Evolutionary conservation across 1,140 invertebrate species (phyloP).

Genomic region (Aphidius ervi): DNA sequence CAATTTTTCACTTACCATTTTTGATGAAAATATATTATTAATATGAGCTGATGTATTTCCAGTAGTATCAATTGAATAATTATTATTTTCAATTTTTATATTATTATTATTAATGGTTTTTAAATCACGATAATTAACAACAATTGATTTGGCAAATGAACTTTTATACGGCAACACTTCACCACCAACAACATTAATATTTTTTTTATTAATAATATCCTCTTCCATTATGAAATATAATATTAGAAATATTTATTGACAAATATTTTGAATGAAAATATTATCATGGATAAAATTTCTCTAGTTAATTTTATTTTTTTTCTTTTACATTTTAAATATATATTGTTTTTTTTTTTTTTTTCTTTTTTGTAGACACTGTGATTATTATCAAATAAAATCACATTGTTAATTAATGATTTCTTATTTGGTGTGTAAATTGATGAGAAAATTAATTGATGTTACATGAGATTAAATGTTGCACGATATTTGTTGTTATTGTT

Average conservation of each 20-base stretch:
- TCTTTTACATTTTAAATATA: background rate
- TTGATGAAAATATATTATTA: too few species aligned
- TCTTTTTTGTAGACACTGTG: too few species aligned
- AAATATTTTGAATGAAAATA: background rate
- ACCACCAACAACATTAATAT: constrained; percentile 48
- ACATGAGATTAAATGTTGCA: too few species aligned
- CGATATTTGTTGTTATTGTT: too few species aligned
- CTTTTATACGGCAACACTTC: constrained; percentile 49
- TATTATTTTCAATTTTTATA: constrained; percentile 33
- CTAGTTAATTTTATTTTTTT: background rate
- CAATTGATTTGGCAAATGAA: constrained; percentile 49
- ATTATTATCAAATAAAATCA: too few species aligned
- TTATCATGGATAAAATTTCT: background rate
- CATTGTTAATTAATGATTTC: too few species aligned
- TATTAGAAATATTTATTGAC: background rate
- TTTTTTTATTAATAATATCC: constrained; percentile 18
- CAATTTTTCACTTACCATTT: too few species aligned
- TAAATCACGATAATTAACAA: constrained; percentile 37
- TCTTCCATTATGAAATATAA: constrained; percentile 31
- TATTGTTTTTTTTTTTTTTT: background rate
- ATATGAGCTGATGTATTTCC: too few species aligned
- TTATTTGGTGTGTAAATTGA: too few species aligned
- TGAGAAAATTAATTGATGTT: too few species aligned
- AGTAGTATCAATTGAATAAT: constrained; percentile 24
- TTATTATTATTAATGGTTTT: constrained; percentile 48